These are phyloP conservation scores for Rhagonycha fulva DNA, from an alignment of 2,888 invertebrate species.

Conservation along the genomic window DNA sequence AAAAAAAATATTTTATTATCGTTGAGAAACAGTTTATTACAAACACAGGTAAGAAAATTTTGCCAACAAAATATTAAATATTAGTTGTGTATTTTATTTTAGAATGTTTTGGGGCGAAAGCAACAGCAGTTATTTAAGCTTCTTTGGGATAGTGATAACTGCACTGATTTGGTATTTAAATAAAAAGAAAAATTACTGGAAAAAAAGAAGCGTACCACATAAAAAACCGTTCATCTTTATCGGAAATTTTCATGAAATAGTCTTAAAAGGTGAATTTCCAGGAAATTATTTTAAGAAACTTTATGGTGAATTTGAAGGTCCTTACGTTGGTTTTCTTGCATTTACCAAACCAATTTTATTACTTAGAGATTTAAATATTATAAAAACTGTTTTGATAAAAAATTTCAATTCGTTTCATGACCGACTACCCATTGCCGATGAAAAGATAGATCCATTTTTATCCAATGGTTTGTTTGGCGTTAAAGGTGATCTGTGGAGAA, in stretches of 20 bases:
- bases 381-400: conserved; percentile 55
- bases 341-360: conserved; percentile 57
- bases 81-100: neutral
- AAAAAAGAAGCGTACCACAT: conserved; percentile 48
- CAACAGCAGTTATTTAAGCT: neutral
- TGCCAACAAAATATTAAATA: neutral
- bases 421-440: conserved; percentile 53
- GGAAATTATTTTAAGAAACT: conserved; percentile 44
- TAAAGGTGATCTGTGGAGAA: conserved; percentile 60
- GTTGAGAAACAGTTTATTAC: neutral
- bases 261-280: conserved; percentile 44
- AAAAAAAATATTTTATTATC: no score
- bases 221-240: conserved; percentile 51
- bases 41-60: neutral
- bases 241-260: conserved; percentile 52
- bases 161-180: conserved; percentile 36
- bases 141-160: neutral
- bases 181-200: conserved; percentile 53
- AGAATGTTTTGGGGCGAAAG: neutral
- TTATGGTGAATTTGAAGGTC: conserved; percentile 42
- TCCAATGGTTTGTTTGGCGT: conserved; percentile 54
- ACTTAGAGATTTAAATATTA: conserved; percentile 54
- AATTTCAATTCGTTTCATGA: conserved; percentile 58
- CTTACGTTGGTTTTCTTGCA: conserved; percentile 57
- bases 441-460: conserved; percentile 52